phyloP scores from a whole-genome alignment of 2,113 vertebrate species.

The Nannospalax galili region DNA sequence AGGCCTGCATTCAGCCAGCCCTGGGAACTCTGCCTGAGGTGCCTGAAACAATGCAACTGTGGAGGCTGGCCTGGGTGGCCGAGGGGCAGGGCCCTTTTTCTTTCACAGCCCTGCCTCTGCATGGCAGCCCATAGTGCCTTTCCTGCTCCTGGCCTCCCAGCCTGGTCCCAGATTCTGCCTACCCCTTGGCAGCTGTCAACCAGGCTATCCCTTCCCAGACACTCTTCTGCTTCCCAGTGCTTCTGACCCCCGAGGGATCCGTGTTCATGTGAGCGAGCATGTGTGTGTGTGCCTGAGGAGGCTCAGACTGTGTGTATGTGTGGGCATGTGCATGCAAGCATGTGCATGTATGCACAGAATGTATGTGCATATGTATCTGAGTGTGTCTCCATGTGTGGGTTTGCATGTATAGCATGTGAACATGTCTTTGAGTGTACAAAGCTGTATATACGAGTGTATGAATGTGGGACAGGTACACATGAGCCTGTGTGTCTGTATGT shows the following conservation, averaged over 20 bases:
- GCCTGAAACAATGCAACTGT: constrained; percentile 9
- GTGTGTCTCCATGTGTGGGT: neutral
- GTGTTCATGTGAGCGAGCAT: neutral
- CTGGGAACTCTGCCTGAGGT: constrained; percentile 61
- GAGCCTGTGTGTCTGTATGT: fast-evolving
- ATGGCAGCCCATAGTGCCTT: neutral
- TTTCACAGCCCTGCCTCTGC: constrained; percentile 41
- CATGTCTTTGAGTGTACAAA: neutral
- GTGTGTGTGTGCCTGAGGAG: neutral
- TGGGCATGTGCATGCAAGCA: neutral
- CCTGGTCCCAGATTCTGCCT: constrained; percentile 38
- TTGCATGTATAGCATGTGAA: no score
- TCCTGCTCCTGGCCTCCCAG: constrained; percentile 28
- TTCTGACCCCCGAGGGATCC: neutral
- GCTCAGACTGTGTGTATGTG: neutral
- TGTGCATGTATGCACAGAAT: neutral
- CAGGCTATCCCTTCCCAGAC: neutral
- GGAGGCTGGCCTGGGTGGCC: constrained; percentile 29
- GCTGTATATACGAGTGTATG: no score
- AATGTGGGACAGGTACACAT: neutral
- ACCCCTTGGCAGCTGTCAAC: constrained; percentile 24
- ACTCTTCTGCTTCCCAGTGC: neutral
- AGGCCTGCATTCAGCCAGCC: constrained; percentile 9
- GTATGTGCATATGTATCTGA: neutral
- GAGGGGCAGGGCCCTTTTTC: constrained; percentile 18